Conservation (phyloP, 2,888 invertebrate species). For the Amphipoea oculea region DNA sequence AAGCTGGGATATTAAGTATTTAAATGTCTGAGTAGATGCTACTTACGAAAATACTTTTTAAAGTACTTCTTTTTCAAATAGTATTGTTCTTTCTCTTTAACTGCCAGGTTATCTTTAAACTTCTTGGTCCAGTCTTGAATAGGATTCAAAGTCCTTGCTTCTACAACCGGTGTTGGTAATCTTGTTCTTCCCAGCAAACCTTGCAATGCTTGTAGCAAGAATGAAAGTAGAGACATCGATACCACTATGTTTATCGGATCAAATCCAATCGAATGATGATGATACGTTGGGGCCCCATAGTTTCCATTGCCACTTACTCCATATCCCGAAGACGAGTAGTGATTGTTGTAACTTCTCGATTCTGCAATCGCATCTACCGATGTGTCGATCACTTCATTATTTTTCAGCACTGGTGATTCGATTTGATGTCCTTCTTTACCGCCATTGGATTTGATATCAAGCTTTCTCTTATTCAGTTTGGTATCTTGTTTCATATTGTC, state of each 20-base stretch:
- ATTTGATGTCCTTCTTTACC: slow-evolving; percentile 75
- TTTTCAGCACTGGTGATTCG: slow-evolving; percentile 78
- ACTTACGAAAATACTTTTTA: slow-evolving; percentile 74
- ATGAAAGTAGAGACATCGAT: slow-evolving; percentile 86
- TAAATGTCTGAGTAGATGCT: not conserved
- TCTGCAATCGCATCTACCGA: slow-evolving; percentile 62
- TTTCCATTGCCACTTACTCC: slow-evolving; percentile 80
- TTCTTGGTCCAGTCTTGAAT: slow-evolving; percentile 78
- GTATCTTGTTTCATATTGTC: slow-evolving; percentile 76
- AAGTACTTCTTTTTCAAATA: slow-evolving; percentile 78
- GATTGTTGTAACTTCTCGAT: slow-evolving; percentile 79
- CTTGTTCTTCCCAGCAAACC: slow-evolving; percentile 82
- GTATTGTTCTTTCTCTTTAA: slow-evolving; percentile 72
- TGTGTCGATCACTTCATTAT: slow-evolving; percentile 65
- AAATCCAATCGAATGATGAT: slow-evolving; percentile 89
- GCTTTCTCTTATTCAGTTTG: slow-evolving; percentile 61
- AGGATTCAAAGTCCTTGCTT: slow-evolving; percentile 78
- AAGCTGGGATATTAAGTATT: not conserved
- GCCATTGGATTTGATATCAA: slow-evolving; percentile 45
- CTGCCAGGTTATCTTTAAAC: slow-evolving; percentile 71
- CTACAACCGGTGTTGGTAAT: slow-evolving; percentile 83
- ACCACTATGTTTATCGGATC: slow-evolving; percentile 89
- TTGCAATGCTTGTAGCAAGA: slow-evolving; percentile 86
- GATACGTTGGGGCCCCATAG: slow-evolving; percentile 80
- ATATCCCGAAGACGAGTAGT: slow-evolving; percentile 80